A percentile compares a stretch with the other conserved stretches of the same genome.
phyloP scores from a whole-genome alignment of 1,140 invertebrate genomes.

The Nixonia krombeini region DNA sequence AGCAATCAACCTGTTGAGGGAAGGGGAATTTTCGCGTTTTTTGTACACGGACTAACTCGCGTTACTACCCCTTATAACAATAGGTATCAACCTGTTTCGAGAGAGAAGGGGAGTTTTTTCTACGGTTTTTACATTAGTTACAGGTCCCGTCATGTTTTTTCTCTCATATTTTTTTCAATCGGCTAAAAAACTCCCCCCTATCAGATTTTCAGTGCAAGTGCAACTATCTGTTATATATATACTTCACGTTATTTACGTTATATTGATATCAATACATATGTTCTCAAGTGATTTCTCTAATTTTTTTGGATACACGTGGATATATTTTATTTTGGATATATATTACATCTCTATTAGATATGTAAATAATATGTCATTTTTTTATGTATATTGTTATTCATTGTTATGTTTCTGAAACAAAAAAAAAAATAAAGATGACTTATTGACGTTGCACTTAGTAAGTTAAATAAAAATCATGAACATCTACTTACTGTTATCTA shows the following conservation, averaged over 20 bases:
- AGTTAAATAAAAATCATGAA: too few relatives aligned
- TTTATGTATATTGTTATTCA: too few relatives aligned
- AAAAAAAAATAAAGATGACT: too few relatives aligned
- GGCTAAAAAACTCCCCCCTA: conserved; percentile 20
- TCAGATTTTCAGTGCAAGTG: conserved; percentile 10
- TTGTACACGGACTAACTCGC: conserved; percentile 11
- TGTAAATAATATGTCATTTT: too few relatives aligned
- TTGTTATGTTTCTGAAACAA: too few relatives aligned
- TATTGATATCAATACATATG: conserved; percentile 2
- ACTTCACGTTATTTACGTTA: background rate
- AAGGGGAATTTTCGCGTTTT: conserved; percentile 50
- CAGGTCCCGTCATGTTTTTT: conserved; percentile 11
- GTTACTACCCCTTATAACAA: conserved; percentile 22
- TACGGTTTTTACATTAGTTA: conserved; percentile 4
- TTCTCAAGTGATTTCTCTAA: too few relatives aligned
- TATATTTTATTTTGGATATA: too few relatives aligned
- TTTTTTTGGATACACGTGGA: too few relatives aligned
- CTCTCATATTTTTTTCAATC: conserved; percentile 23
- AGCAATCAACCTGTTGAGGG: conserved; percentile 49
- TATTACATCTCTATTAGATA: too few relatives aligned
- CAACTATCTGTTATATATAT: conserved; percentile 27
- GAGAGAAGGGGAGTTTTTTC: conserved; percentile 35
- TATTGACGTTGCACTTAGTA: too few relatives aligned
- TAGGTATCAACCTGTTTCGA: conserved; percentile 10
- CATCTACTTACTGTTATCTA: too few relatives aligned